Evolutionary conservation across 2,113 vertebrate genomes (phyloP).

Genomic region (Petrocephalus zakoni): DNA sequence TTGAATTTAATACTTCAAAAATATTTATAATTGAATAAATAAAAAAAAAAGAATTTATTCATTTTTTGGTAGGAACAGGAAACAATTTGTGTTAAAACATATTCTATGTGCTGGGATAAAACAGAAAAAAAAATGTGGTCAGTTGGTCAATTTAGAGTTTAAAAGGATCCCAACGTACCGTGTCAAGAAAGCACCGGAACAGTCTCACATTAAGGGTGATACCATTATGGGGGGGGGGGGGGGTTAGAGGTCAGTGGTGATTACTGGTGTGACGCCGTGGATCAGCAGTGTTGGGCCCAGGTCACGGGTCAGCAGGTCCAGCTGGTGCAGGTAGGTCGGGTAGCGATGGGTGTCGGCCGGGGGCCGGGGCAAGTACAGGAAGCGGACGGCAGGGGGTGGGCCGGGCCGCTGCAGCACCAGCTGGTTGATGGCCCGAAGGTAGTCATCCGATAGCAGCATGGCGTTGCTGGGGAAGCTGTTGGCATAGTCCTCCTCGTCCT

Average conservation of each 20-base stretch:
- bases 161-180: background rate
- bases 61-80: conserved; percentile 3
- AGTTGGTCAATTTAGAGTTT: background rate
- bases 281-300: conserved; percentile 84
- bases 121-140: background rate
- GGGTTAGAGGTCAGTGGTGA: conserved; percentile 78
- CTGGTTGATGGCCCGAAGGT: conserved; percentile 71
- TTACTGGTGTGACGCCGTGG: conserved; percentile 81
- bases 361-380: conserved; percentile 79
- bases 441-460: conserved; percentile 70
- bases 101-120: background rate
- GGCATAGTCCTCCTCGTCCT: conserved; percentile 47
- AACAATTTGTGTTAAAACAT: background rate
- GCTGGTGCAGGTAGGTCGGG: conserved; percentile 68
- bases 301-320: conserved; percentile 72
- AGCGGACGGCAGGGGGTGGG: conserved; percentile 65
- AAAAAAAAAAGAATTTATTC: background rate
- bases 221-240: background rate
- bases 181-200: background rate
- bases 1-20: conserved; percentile 3
- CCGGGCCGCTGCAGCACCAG: conserved; percentile 67
- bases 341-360: conserved; percentile 78
- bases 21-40: conserved; percentile 15
- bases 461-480: conserved; percentile 73
- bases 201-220: background rate